Conservation (phyloP, 2,113 vertebrate genomes). For the Sigmodon hispidus region DNA sequence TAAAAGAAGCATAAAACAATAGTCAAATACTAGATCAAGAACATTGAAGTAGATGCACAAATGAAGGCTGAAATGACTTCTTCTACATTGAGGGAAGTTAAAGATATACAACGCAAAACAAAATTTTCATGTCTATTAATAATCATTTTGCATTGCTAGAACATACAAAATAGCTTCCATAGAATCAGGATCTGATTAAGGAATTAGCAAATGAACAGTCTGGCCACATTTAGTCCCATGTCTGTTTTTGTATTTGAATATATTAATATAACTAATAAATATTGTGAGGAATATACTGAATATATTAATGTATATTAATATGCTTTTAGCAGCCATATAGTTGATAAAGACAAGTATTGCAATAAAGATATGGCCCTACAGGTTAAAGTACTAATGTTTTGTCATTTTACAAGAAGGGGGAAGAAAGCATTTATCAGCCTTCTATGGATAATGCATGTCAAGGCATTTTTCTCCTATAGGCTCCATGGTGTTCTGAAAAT, state of each 20-base stretch:
- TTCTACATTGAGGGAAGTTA: slow-evolving; percentile 3
- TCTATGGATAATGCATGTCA: background rate
- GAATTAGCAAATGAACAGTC: background rate
- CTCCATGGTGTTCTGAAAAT: slow-evolving; percentile 10
- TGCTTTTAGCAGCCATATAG: too few relatives aligned
- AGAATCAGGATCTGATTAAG: background rate
- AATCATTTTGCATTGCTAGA: background rate
- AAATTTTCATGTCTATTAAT: background rate
- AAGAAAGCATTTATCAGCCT: background rate
- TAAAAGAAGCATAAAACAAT: slow-evolving; percentile 47
- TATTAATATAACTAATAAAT: too few relatives aligned
- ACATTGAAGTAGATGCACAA: slow-evolving; percentile 29
- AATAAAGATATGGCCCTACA: background rate
- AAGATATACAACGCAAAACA: background rate
- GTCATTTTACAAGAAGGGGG: background rate
- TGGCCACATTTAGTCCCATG: background rate
- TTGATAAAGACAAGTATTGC: background rate
- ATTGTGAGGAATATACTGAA: too few relatives aligned
- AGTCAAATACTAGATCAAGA: background rate
- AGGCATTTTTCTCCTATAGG: background rate
- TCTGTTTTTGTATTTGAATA: background rate
- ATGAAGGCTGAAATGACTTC: background rate
- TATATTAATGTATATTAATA: too few relatives aligned
- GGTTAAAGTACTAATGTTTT: background rate
- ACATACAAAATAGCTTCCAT: background rate